phyloP scores from a whole-genome alignment of 2,113 vertebrate species.

The Noctilio leporinus region DNA sequence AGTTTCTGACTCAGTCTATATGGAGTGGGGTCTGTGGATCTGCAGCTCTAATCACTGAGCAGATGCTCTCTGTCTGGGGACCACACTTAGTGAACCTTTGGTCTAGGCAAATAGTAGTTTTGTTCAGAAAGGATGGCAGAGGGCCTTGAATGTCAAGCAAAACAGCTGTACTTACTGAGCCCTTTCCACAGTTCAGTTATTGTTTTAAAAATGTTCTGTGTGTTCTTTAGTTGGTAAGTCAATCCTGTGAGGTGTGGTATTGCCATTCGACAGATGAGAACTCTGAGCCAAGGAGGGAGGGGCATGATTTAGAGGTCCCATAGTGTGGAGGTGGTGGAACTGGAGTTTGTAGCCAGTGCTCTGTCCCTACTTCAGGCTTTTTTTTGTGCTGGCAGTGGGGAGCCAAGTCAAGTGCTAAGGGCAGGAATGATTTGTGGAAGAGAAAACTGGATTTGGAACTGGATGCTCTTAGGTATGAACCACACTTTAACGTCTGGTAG shows the following conservation, averaged over 20 bases:
- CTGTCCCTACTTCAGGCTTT: neutral
- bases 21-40: neutral
- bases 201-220: neutral
- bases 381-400: neutral
- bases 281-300: neutral
- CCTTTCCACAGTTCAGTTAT: neutral
- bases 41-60: neutral
- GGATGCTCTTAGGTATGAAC: neutral
- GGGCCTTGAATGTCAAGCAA: neutral
- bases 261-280: neutral
- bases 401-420: neutral
- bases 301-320: neutral
- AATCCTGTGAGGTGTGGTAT: too few species aligned
- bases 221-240: neutral
- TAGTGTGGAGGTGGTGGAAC: neutral
- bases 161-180: neutral
- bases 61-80: neutral
- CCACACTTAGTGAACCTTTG: neutral
- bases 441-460: neutral
- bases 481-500: neutral
- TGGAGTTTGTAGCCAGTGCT: neutral
- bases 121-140: neutral
- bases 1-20: neutral
- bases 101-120: neutral
- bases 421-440: neutral